Evolutionary conservation across 2,113 vertebrate genomes (phyloP).

Genomic region (Brachyhypopomus gauderio): DNA sequence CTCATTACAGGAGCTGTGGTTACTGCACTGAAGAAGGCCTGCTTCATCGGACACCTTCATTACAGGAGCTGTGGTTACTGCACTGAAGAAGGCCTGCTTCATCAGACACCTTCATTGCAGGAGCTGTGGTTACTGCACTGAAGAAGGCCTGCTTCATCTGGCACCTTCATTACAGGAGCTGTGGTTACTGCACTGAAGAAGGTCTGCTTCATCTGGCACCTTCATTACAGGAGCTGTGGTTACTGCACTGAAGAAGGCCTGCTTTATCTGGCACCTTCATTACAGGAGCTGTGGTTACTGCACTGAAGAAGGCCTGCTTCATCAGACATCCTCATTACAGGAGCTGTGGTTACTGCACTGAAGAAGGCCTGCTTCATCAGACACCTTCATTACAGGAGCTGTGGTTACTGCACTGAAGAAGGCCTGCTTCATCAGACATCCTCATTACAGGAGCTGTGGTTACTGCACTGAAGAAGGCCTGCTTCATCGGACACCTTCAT

Average conservation of each 20-base stretch:
- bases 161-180: background rate
- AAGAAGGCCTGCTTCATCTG: slow-evolving; percentile 56
- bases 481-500: slow-evolving; percentile 39
- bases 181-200: slow-evolving; percentile 8
- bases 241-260: slow-evolving; percentile 47
- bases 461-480: slow-evolving; percentile 47
- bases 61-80: background rate
- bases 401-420: slow-evolving; percentile 8
- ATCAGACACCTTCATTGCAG: slow-evolving; percentile 15
- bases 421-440: slow-evolving; percentile 54
- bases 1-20: background rate
- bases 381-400: background rate
- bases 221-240: background rate
- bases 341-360: background rate
- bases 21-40: slow-evolving; percentile 47
- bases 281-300: background rate
- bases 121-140: background rate
- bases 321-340: slow-evolving; percentile 19
- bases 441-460: background rate
- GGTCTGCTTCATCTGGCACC: slow-evolving; percentile 53
- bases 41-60: slow-evolving; percentile 39
- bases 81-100: slow-evolving; percentile 53
- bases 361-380: slow-evolving; percentile 56
- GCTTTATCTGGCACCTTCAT: slow-evolving; percentile 38
- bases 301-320: slow-evolving; percentile 54